Percentiles rank a stretch among this genome's conserved stretches.
Conservation (phyloP, 2,888 invertebrate genomes). For the Rhingia campestris region DNA sequence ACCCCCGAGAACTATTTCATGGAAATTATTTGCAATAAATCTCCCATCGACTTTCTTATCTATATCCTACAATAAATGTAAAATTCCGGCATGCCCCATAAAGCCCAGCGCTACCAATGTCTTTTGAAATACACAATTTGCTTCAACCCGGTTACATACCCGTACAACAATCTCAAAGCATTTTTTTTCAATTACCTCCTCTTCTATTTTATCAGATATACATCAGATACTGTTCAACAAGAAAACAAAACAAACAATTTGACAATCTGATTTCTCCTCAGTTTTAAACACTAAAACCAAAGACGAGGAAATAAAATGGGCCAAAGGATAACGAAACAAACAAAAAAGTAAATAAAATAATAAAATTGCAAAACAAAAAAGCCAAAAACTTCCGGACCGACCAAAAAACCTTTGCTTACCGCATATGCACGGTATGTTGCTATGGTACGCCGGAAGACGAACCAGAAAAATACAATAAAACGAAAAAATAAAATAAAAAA, state of each 20-base stretch:
- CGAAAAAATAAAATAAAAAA: conserved; percentile 41
- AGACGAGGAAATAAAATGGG: conserved; percentile 55
- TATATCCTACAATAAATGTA: conserved; percentile 8
- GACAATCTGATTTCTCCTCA: conserved; percentile 69
- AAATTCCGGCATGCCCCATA: not conserved
- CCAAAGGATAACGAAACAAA: conserved; percentile 21
- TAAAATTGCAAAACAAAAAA: conserved; percentile 5
- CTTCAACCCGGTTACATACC: conserved; percentile 51
- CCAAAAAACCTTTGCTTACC: conserved; percentile 21
- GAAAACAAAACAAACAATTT: conserved; percentile 62
- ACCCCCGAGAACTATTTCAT: conserved; percentile 46
- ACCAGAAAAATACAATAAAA: conserved; percentile 34
- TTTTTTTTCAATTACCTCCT: conserved; percentile 65
- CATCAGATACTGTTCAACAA: conserved; percentile 49
- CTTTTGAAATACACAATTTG: conserved; percentile 46
- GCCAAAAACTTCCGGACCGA: conserved; percentile 7
- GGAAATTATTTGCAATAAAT: conserved; percentile 21
- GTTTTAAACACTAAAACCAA: conserved; percentile 50
- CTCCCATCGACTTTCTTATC: conserved; percentile 17
- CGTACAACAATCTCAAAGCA: conserved; percentile 68
- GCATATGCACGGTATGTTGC: conserved; percentile 24
- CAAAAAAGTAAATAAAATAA: not conserved
- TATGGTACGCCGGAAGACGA: conserved; percentile 3
- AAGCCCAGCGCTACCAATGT: conserved; percentile 23
- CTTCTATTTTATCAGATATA: conserved; percentile 47